These are phyloP conservation scores for Xylocampa areola DNA, from an alignment of 2,888 invertebrate species.

Conservation along the genomic window DNA sequence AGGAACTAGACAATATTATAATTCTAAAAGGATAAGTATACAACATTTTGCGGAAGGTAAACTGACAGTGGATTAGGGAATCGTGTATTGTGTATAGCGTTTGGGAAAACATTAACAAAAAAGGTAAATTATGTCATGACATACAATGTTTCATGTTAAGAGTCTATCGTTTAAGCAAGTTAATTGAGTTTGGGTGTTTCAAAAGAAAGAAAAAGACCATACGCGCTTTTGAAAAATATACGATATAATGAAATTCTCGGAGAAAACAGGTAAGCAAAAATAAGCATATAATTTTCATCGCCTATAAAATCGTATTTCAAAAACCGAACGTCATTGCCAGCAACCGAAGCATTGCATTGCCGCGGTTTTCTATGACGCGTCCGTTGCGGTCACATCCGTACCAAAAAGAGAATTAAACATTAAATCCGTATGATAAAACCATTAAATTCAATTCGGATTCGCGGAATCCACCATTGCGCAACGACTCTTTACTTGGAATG, in stretches of 20 bases:
- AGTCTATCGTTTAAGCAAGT: too few relatives aligned
- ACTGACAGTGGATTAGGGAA: slow-evolving; percentile 23
- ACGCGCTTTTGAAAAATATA: too few relatives aligned
- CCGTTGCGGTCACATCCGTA: slow-evolving; percentile 50
- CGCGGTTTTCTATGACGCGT: slow-evolving; percentile 58
- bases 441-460: slow-evolving; percentile 35
- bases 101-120: slow-evolving; percentile 14
- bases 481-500: slow-evolving; percentile 7
- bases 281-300: slow-evolving; percentile 20
- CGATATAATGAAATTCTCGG: too few relatives aligned
- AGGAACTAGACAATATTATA: slow-evolving; percentile 41
- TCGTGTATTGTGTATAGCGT: slow-evolving; percentile 18
- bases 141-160: slow-evolving; percentile 5
- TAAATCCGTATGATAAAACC: slow-evolving; percentile 31
- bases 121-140: slow-evolving; percentile 4
- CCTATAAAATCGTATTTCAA: slow-evolving; percentile 44
- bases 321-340: slow-evolving; percentile 56
- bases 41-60: slow-evolving; percentile 25
- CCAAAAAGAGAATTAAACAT: slow-evolving; percentile 51
- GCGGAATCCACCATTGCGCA: slow-evolving; percentile 19
- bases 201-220: too few relatives aligned
- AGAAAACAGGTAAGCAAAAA: background rate
- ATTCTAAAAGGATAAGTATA: slow-evolving; percentile 25
- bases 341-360: slow-evolving; percentile 43
- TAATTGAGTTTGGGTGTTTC: too few relatives aligned